phyloP scores from a whole-genome alignment of 1,140 invertebrate species.

The Harpegnathos saltator region DNA sequence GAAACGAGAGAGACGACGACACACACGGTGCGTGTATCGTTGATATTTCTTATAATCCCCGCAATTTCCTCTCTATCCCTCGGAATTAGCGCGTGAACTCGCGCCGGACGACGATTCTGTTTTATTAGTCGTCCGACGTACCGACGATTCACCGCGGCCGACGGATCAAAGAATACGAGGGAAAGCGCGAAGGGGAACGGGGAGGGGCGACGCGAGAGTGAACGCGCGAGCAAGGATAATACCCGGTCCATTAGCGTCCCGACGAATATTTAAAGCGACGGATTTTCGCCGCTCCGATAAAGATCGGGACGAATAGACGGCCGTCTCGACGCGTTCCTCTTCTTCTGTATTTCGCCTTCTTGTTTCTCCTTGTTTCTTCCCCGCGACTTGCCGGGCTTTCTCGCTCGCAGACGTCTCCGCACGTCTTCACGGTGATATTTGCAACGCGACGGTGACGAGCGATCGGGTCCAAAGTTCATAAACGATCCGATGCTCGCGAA shows the following conservation, averaged over 20 bases:
- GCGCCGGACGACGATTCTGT: not conserved
- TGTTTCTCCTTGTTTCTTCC: no score
- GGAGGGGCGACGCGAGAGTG: constrained; percentile 48
- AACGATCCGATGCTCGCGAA: no score
- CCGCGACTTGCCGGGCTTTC: constrained; percentile 14
- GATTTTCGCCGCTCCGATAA: constrained; percentile 67
- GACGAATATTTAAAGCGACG: constrained; percentile 73
- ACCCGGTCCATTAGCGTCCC: constrained; percentile 68
- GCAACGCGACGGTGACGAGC: constrained; percentile 18
- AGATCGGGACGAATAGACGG: constrained; percentile 68
- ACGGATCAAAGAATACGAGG: constrained; percentile 16
- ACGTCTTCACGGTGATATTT: constrained; percentile 73
- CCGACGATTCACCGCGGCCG: not conserved
- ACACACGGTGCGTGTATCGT: no score
- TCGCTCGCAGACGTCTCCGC: constrained; percentile 38
- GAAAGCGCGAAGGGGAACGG: constrained; percentile 35
- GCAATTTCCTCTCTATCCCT: not conserved
- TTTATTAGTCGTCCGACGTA: not conserved
- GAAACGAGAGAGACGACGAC: no score
- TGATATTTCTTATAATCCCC: no score
- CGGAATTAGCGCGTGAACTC: not conserved
- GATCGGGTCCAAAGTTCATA: constrained; percentile 46
- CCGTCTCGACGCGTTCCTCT: constrained; percentile 67
- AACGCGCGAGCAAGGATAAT: constrained; percentile 67
- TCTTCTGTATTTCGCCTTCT: not conserved